Evolutionary conservation across 2,888 invertebrate species (phyloP).

Genomic region (Scaptodrosophila latifasciaeformis): DNA sequence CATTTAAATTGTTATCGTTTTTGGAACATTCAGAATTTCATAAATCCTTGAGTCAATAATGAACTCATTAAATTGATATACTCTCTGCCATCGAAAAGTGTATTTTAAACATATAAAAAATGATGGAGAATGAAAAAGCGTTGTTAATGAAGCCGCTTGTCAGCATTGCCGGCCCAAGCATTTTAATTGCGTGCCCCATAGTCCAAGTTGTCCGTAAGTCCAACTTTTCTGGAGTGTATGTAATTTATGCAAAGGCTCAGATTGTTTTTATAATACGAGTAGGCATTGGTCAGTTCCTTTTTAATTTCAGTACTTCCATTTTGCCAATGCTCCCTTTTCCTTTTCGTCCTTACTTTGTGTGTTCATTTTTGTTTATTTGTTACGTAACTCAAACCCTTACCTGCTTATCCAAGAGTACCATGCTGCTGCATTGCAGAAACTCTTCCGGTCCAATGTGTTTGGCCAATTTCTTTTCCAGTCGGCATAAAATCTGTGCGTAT

Average conservation of each 20-base stretch:
- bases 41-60: too few species aligned
- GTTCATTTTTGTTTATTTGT: too few species aligned
- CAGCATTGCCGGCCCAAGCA: slow-evolving; percentile 5
- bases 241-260: slow-evolving; percentile 31
- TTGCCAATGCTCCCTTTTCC: not conserved
- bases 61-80: too few species aligned
- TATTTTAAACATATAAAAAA: too few species aligned
- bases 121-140: slow-evolving; percentile 2
- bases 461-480: slow-evolving; percentile 74
- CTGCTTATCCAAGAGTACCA: slow-evolving; percentile 73
- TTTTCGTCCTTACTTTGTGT: slow-evolving; percentile 6
- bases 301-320: too few species aligned
- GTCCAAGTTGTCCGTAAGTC: too few species aligned
- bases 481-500: slow-evolving; percentile 74
- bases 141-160: slow-evolving; percentile 38
- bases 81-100: too few species aligned
- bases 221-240: too few species aligned
- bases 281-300: too few species aligned
- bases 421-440: slow-evolving; percentile 74
- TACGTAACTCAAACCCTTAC: slow-evolving; percentile 52
- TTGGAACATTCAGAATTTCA: too few species aligned
- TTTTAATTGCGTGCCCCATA: slow-evolving; percentile 31
- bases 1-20: too few species aligned
- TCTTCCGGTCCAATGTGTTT: slow-evolving; percentile 75
- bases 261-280: slow-evolving; percentile 25